A percentile compares a stretch with the other conserved stretches of the same genome.
Evolutionary conservation across 2,888 invertebrate species (phyloP).

Genomic region (Pachydiplax longipennis): DNA sequence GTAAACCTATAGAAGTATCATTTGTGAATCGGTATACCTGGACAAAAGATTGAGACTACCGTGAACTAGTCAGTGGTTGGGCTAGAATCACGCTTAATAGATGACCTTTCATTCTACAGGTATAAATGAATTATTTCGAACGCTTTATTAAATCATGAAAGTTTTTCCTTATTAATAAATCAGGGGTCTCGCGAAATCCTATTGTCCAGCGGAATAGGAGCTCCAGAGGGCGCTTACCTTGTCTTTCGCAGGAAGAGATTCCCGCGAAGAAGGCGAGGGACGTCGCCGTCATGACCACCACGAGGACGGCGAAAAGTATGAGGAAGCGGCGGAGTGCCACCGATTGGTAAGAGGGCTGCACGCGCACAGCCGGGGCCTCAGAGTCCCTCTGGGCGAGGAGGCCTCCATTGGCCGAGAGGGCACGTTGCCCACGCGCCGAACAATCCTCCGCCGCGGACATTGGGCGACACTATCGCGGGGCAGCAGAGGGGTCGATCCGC

Average conservation of each 20-base stretch:
- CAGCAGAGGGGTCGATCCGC: constrained; percentile 20
- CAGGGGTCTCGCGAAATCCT: no score
- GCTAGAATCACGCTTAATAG: no score
- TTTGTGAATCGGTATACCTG: no score
- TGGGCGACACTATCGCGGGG: constrained; percentile 47
- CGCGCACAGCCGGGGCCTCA: not conserved
- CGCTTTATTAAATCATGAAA: no score
- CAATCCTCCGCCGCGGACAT: constrained; percentile 46
- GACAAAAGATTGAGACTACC: no score
- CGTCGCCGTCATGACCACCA: not conserved
- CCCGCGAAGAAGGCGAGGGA: not conserved
- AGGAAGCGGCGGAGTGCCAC: not conserved
- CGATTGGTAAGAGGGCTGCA: not conserved
- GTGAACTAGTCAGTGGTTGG: no score
- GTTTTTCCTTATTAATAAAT: no score
- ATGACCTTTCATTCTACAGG: no score
- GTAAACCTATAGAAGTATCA: no score
- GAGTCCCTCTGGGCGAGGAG: constrained; percentile 48
- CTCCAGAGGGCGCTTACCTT: not conserved
- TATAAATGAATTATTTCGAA: no score
- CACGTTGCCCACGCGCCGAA: constrained; percentile 40
- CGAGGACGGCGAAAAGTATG: not conserved
- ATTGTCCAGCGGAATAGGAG: no score
- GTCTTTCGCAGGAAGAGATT: not conserved
- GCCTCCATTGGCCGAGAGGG: constrained; percentile 45